Evolutionary conservation across 2,797 vertebrate species (phyloP).

Genomic region (Clarias fuscus): DNA sequence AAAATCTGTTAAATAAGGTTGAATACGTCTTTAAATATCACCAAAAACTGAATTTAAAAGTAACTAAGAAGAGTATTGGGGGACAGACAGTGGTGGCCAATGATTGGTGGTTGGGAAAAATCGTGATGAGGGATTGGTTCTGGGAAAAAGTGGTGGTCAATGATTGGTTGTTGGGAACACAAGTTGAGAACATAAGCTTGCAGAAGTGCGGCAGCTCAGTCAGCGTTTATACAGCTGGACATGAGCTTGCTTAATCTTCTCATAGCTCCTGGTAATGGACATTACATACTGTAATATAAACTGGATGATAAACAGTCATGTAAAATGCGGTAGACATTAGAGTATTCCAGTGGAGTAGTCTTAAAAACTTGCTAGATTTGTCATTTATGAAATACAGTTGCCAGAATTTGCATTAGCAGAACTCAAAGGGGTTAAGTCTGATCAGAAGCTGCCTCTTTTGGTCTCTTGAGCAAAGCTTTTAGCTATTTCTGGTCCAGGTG

Average conservation of each 20-base stretch:
- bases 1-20: too few species aligned
- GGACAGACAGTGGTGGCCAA: background rate
- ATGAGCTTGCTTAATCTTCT: background rate
- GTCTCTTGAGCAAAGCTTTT: too few species aligned
- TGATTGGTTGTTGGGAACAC: background rate
- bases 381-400: background rate
- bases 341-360: background rate
- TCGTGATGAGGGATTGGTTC: background rate
- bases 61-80: background rate
- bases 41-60: background rate
- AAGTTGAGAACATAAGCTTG: background rate
- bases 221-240: background rate
- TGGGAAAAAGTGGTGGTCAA: background rate
- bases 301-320: too few species aligned
- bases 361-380: background rate
- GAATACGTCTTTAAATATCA: background rate
- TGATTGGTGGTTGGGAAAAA: background rate
- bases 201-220: background rate
- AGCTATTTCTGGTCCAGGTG: too few species aligned
- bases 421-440: too few species aligned
- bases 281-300: too few species aligned
- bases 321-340: background rate
- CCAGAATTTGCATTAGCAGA: background rate
- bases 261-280: too few species aligned
- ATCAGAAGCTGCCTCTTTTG: too few species aligned